These are phyloP conservation scores for Acrocephalus scirpaceus DNA, from an alignment of 2,797 vertebrate species.

Conservation along the genomic window DNA sequence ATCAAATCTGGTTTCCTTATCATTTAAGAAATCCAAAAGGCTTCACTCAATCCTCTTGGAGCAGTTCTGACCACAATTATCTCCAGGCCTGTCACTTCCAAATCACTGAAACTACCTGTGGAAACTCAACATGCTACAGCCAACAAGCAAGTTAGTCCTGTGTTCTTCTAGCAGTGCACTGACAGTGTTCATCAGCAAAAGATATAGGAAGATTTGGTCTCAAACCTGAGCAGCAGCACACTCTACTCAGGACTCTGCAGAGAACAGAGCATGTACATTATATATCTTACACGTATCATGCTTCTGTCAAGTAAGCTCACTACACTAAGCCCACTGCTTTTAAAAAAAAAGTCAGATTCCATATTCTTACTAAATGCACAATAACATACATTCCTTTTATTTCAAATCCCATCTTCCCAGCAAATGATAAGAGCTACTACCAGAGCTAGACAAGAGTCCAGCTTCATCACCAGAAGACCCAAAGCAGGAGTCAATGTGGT, in stretches of 20 bases:
- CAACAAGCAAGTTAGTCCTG: not conserved
- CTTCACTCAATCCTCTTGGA: not conserved
- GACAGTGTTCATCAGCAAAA: not conserved
- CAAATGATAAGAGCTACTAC: not conserved
- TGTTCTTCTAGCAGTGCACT: not conserved
- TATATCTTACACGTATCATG: accelerated
- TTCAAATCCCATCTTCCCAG: not conserved
- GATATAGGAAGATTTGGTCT: not conserved
- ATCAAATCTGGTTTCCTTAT: not conserved
- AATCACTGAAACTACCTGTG: not conserved
- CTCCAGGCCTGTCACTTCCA: not conserved
- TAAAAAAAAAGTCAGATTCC: not conserved
- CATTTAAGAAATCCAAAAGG: not conserved
- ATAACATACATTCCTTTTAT: not conserved
- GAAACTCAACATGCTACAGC: not conserved
- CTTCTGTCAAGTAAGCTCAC: not conserved
- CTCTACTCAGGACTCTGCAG: not conserved
- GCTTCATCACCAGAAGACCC: not conserved
- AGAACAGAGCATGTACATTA: not conserved
- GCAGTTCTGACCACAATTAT: not conserved
- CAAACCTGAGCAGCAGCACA: not conserved
- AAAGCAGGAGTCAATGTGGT: not conserved
- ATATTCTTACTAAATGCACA: not conserved
- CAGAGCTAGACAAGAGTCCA: not conserved
- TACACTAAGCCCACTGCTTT: not conserved